Percentiles rank a stretch among this genome's conserved stretches.
phyloP scores from a whole-genome alignment of 30 jellyfish, hydroid and myxozoan species.

The Hydractinia echinata region DNA sequence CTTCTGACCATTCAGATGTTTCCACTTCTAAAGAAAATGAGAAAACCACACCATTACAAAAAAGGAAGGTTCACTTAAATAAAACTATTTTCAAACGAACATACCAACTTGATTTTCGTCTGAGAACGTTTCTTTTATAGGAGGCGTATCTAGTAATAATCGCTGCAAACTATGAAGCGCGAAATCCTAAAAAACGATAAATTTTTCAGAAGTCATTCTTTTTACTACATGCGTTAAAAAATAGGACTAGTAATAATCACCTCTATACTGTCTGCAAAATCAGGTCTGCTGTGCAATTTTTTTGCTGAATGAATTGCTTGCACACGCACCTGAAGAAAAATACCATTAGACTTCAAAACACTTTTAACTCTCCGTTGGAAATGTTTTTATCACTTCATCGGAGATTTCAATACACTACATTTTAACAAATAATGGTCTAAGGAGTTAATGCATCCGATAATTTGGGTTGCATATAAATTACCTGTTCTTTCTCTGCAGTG shows the following conservation, averaged over 20 bases:
- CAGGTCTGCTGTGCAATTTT: conserved; percentile 75
- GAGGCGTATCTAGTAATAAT: conserved; percentile 76
- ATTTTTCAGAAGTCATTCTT: neutral
- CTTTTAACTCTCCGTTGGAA: too few relatives aligned
- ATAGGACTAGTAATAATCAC: conserved; percentile 29
- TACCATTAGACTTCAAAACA: too few relatives aligned
- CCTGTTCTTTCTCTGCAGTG: conserved; percentile 97
- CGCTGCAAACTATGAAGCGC: conserved; percentile 93
- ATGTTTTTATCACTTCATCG: too few relatives aligned
- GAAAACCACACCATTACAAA: neutral
- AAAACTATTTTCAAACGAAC: neutral
- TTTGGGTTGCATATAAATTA: neutral
- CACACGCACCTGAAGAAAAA: conserved; percentile 65
- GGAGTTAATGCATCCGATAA: too few relatives aligned
- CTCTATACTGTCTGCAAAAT: conserved; percentile 75
- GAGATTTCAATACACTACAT: too few relatives aligned
- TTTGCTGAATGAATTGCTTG: conserved; percentile 99
- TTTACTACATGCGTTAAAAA: neutral
- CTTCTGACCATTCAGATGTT: conserved; percentile 86
- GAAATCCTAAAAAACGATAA: conserved; percentile 49
- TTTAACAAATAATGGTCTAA: too few relatives aligned
- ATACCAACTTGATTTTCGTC: neutral
- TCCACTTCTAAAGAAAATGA: conserved; percentile 12
- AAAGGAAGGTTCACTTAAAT: neutral
- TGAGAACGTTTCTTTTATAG: conserved; percentile 58